Base-by-base conservation (phyloP, 2,113 vertebrate genomes). In the Condylura cristata region DNA sequence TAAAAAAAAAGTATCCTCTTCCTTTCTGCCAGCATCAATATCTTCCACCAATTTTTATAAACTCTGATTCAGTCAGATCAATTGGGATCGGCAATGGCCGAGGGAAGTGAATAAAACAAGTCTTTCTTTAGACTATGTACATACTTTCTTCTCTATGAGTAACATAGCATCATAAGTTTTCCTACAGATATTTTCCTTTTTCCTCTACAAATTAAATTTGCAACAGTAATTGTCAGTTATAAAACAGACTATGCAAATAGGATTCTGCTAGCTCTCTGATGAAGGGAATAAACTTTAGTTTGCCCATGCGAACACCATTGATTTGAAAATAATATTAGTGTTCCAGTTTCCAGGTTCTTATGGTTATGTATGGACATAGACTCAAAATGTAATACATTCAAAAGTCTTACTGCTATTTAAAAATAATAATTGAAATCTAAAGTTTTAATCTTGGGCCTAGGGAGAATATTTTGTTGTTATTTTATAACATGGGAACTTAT, bases 41-140 rank as follows among this genome's bases (percentile, higher is more conserved):
- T 92, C 28, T 92, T 90, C 63, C 37, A 41, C 24, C n/a, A 86
- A 51, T 88, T 92, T 74, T 72, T 90, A 1, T 80, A 87, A 85
- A 76, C 56, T 71, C 34, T 81, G 39, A 63, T 72, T 92, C 32
- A 92, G 26, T 91, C 22, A 90, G 44, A 65, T 24, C 41, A 84
- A 11, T 41, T 83, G 60, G 30, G 90, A 39, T 63, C 14, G 22
- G 7, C 61, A 58, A 81, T 58, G 53, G 32, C 17, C 68, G 32
- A 79, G 41, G 12, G 44, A 86, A 65, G 5, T 20, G 53, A 51
- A 26, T 13, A n/a, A 83, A 79, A 86, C 30, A 71, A 60, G 22
- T 3, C 5, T 88, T 87, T 56, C 26, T n/a, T 87, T 65, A 41
- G 32, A 51, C 30, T 68, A 12, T 6, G 5, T 58, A 32, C n/a